Percentiles rank a stretch among this genome's conserved stretches.
Conservation (phyloP, 1,140 invertebrate genomes). For the Conus betulinus region DNA sequence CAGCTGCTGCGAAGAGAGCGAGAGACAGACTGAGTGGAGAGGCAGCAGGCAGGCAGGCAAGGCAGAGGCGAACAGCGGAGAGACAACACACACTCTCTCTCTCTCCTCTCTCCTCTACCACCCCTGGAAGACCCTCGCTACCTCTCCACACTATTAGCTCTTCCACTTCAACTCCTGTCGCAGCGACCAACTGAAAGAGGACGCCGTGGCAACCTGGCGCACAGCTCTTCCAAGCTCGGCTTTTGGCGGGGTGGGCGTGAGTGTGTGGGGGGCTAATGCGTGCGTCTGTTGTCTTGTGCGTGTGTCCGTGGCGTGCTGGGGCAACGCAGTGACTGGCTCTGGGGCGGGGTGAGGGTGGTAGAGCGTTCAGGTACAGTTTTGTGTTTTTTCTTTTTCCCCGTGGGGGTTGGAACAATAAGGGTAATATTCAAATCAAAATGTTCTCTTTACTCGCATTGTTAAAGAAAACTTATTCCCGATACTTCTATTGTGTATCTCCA, state of each 20-base stretch:
- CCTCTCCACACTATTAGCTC: not conserved
- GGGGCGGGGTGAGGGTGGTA: not conserved
- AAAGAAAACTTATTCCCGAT: no score
- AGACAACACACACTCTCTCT: not conserved
- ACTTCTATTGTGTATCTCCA: no score
- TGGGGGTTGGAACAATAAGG: no score
- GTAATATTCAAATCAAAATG: no score
- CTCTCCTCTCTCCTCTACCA: not conserved
- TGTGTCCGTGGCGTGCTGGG: not conserved
- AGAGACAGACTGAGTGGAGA: slow-evolving; percentile 9
- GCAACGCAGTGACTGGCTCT: not conserved
- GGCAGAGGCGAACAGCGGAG: not conserved
- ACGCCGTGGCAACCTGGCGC: not conserved
- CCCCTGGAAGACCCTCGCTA: not conserved
- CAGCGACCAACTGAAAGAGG: not conserved
- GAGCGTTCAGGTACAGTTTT: no score
- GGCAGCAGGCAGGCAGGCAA: not conserved
- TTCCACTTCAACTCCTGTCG: not conserved
- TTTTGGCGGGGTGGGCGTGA: not conserved
- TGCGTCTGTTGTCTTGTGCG: not conserved
- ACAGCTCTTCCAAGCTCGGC: not conserved
- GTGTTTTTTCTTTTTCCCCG: no score
- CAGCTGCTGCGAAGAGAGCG: not conserved
- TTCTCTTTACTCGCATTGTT: no score
- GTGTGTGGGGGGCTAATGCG: not conserved